These are phyloP conservation scores for Megaleporinus macrocephalus DNA, from an alignment of 2,113 vertebrate genomes.

Conservation along the genomic window DNA sequence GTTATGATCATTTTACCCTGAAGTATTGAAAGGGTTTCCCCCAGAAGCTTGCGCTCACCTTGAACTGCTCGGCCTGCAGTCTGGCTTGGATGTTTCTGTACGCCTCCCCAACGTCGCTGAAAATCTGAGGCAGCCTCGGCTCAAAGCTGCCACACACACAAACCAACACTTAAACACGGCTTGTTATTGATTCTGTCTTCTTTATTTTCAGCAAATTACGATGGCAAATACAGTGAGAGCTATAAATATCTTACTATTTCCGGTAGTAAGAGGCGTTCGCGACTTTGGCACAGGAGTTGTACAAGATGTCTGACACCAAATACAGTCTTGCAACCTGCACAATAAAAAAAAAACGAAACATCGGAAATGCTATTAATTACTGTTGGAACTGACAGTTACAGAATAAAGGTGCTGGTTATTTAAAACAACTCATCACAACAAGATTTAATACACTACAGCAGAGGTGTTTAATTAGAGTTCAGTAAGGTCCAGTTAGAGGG, in stretches of 20 bases:
- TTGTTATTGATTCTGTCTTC: background rate
- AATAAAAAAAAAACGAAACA: slow-evolving; percentile 18
- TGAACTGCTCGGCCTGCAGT: slow-evolving; percentile 83
- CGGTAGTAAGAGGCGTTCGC: slow-evolving; percentile 82
- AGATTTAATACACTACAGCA: too few relatives aligned
- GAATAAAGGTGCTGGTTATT: too few relatives aligned
- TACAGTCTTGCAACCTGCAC: slow-evolving; percentile 79
- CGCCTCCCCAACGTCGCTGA: slow-evolving; percentile 75
- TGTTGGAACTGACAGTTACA: too few relatives aligned
- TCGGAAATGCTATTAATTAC: background rate
- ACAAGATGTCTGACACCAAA: slow-evolving; percentile 80
- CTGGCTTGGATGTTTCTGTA: slow-evolving; percentile 81
- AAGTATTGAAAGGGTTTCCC: too few relatives aligned
- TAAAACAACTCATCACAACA: too few relatives aligned
- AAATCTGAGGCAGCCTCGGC: slow-evolving; percentile 78
- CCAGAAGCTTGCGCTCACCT: slow-evolving; percentile 73
- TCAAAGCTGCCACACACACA: slow-evolving; percentile 74
- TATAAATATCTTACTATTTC: slow-evolving; percentile 76
- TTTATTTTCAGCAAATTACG: background rate
- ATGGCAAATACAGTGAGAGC: background rate
- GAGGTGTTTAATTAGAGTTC: too few relatives aligned
- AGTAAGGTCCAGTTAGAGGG: too few relatives aligned
- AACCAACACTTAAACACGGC: background rate
- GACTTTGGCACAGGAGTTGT: slow-evolving; percentile 84
- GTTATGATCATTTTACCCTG: too few relatives aligned